Evolutionary conservation across 2,113 vertebrate genomes (phyloP).

Genomic region (Thermophis baileyi): DNA sequence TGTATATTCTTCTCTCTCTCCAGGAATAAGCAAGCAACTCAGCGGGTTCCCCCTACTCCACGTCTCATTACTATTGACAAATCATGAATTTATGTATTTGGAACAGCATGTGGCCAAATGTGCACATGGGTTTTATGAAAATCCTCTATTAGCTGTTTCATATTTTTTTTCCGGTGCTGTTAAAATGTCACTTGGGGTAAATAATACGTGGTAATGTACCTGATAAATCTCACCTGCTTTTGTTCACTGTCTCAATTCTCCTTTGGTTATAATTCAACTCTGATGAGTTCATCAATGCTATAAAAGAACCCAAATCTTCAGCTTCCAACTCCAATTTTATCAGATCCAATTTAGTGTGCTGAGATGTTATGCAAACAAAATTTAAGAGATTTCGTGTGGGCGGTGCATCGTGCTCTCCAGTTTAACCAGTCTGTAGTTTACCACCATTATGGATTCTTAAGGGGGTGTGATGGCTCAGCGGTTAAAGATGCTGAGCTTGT

Average conservation of each 20-base stretch:
- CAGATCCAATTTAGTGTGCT: conserved; percentile 42
- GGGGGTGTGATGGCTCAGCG: background rate
- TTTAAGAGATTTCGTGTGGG: conserved; percentile 11
- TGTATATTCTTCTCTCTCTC: conserved; percentile 40
- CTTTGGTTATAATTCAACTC: conserved; percentile 43
- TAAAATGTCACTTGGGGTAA: conserved; percentile 58
- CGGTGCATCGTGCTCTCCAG: background rate
- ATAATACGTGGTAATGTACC: conserved; percentile 42
- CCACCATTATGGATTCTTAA: background rate
- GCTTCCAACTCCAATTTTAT: conserved; percentile 34
- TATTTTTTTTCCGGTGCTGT: conserved; percentile 46
- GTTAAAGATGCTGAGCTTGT: background rate
- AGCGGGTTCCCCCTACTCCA: conserved; percentile 45
- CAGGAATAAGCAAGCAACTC: conserved; percentile 40
- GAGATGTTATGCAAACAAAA: conserved; percentile 35
- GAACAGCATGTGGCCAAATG: conserved; percentile 45
- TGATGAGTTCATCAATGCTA: conserved; percentile 25
- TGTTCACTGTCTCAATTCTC: conserved; percentile 33
- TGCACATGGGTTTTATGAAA: conserved; percentile 33
- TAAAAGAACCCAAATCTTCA: conserved; percentile 27
- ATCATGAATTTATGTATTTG: conserved; percentile 50
- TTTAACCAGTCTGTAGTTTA: conserved; percentile 10
- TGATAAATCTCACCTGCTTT: conserved; percentile 38
- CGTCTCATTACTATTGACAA: conserved; percentile 62
- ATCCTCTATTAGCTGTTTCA: conserved; percentile 43